Percentiles rank a stretch among this genome's conserved stretches.
phyloP scores from a whole-genome alignment of 2,797 vertebrate genomes.

The Sebastes kiyomatsui region DNA sequence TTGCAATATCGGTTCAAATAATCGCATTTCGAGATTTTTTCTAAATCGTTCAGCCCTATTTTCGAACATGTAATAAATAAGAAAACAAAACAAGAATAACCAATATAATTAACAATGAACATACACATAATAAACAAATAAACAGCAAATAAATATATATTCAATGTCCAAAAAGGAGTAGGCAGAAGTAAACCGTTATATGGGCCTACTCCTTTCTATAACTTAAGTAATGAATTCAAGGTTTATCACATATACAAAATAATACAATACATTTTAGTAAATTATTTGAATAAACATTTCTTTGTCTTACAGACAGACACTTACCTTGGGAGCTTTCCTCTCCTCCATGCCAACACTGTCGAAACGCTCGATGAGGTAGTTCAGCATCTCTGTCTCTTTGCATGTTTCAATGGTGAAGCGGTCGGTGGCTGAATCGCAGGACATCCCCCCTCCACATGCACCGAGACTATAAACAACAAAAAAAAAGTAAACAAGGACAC shows the following conservation, averaged over 20 bases:
- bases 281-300: not conserved
- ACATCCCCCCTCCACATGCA: slow-evolving; percentile 88
- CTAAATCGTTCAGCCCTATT: too few relatives aligned
- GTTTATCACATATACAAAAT: not conserved
- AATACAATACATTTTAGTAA: not conserved
- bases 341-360: slow-evolving; percentile 99
- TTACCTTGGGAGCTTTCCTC: slow-evolving; percentile 98
- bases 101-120: not conserved
- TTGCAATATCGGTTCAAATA: too few relatives aligned
- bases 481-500: slow-evolving; percentile 20
- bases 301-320: not conserved
- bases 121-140: not conserved
- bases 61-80: not conserved
- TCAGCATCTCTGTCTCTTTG: slow-evolving; percentile 99
- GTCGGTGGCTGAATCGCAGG: slow-evolving; percentile 91
- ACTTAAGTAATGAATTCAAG: not conserved
- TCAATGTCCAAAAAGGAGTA: not conserved
- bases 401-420: slow-evolving; percentile 97
- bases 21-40: too few relatives aligned
- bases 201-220: not conserved
- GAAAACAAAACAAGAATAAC: not conserved
- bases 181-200: not conserved
- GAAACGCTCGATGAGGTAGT: slow-evolving; percentile 99
- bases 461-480: slow-evolving; percentile 83
- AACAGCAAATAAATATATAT: not conserved